Evolutionary conservation across 2,888 invertebrate species (phyloP), one percentile per base, ranked within the genome.

Genomic region (Phasia obesa): DNA sequence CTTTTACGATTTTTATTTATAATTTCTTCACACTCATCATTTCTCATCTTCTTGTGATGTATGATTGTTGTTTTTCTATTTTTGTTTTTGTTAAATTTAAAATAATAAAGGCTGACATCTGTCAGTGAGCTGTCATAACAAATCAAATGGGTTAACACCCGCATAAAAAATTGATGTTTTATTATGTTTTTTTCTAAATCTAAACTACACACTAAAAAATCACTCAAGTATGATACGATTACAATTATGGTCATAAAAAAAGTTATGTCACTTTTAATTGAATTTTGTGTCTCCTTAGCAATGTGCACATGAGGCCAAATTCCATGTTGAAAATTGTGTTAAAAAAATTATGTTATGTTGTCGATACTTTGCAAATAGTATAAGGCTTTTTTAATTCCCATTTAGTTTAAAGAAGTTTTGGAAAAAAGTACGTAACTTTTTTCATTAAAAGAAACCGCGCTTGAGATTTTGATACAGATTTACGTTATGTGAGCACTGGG

Each of bases 101-200:
- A 74, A 70, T 51, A 65, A 62, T 70, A 81, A 67, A 60, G 67
- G 76, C 84, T 76, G 84, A 81, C 84, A 84, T 84, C 84, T 85
- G 85, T 84, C 84, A 85, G 71, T 35, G 76, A 86, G 75, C 86
- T 87, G 87, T 88, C 88, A 87, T 84, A 88, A 87, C 86, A 87
- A 86, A 71, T 85, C 85, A 86, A 76, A 69, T 81, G 49, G 51
- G 73, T 81, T 65, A 77, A 79, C 83, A 79, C 79, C 83, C 83
- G 70, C 74, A 71, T 67, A 57, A 23, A n/a, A 60, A 19, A 51
- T 13, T 21, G n/a, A 5, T 35, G 19, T 55, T 21, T 19, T 25
- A 2, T 60, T 51, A 21, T 47, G 7, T 35, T 49, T 35, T 27
- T 15, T 13, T 9, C 38, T 15, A 49, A 65, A 47, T 67, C 57